Evolutionary conservation across 2,113 vertebrate species (phyloP).

Genomic region (Xenopus borealis): DNA sequence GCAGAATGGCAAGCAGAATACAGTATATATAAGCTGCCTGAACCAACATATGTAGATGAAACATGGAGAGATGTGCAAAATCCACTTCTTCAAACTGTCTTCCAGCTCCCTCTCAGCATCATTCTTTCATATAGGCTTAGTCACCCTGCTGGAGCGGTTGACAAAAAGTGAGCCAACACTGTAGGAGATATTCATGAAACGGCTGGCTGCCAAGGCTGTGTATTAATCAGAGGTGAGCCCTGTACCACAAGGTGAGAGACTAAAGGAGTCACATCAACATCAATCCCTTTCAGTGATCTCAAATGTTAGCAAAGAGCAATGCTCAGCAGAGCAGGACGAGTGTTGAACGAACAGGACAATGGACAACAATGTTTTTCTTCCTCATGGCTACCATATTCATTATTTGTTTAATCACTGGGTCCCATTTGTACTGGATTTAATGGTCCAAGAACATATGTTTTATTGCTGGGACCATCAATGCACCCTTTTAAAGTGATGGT

Average conservation of each 20-base stretch:
- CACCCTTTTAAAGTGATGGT: neutral
- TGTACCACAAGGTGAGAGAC: slow-evolving; percentile 51
- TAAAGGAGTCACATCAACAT: slow-evolving; percentile 52
- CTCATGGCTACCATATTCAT: neutral
- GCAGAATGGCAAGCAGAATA: neutral
- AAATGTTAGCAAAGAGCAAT: slow-evolving; percentile 35
- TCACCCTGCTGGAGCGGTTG: slow-evolving; percentile 39
- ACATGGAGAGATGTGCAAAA: neutral
- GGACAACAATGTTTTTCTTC: slow-evolving; percentile 38
- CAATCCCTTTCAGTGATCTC: slow-evolving; percentile 42
- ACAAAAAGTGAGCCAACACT: slow-evolving; percentile 47
- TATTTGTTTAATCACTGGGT: slow-evolving; percentile 28
- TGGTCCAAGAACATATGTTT: slow-evolving; percentile 1
- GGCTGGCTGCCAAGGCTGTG: slow-evolving; percentile 53
- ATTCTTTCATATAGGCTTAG: slow-evolving; percentile 24
- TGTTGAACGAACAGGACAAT: slow-evolving; percentile 24
- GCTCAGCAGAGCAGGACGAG: slow-evolving; percentile 19
- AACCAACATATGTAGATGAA: neutral
- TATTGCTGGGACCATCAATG: slow-evolving; percentile 21
- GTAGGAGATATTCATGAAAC: slow-evolving; percentile 47
- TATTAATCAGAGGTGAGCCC: slow-evolving; percentile 53
- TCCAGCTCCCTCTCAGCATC: slow-evolving; percentile 18
- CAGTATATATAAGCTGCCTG: neutral
- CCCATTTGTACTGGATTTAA: slow-evolving; percentile 26
- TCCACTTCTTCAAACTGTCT: slow-evolving; percentile 6